Evolutionary conservation across 2,888 invertebrate genomes (phyloP).

Genomic region (Drosophila helvetica): DNA sequence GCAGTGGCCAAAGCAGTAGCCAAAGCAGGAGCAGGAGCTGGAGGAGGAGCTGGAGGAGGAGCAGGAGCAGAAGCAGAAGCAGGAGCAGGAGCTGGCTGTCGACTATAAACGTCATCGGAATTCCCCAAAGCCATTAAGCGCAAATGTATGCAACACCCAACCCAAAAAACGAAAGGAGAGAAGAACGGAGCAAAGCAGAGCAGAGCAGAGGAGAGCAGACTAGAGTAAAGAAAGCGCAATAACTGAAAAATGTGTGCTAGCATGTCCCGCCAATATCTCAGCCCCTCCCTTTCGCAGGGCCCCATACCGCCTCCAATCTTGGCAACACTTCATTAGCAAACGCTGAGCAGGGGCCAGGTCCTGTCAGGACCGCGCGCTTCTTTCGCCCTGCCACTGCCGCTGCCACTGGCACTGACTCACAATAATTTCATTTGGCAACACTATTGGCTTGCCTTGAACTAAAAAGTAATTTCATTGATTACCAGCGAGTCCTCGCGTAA

Average conservation of each 20-base stretch:
- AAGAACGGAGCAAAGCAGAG: background rate
- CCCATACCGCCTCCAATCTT: conserved; percentile 35
- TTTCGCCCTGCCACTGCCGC: conserved; percentile 1
- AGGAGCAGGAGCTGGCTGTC: conserved; percentile 43
- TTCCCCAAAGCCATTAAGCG: conserved; percentile 78
- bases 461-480: conserved; percentile 79
- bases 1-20: conserved; percentile 24
- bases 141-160: conserved; percentile 75
- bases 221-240: conserved; percentile 45
- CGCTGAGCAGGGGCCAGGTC: conserved; percentile 37
- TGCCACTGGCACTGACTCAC: conserved; percentile 41
- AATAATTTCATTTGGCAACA: conserved; percentile 74
- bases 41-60: conserved; percentile 11
- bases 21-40: too few relatives aligned
- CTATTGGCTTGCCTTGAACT: conserved; percentile 68
- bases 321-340: conserved; percentile 77
- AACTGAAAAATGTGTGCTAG: conserved; percentile 73
- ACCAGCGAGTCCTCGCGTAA: conserved; percentile 48
- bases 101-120: conserved; percentile 77
- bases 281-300: background rate
- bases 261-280: conserved; percentile 33
- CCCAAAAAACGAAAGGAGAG: conserved; percentile 14
- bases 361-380: too few relatives aligned
- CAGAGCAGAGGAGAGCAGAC: background rate
- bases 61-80: conserved; percentile 20